phyloP scores from a whole-genome alignment of 2,888 invertebrate genomes.

The Elegia similella region DNA sequence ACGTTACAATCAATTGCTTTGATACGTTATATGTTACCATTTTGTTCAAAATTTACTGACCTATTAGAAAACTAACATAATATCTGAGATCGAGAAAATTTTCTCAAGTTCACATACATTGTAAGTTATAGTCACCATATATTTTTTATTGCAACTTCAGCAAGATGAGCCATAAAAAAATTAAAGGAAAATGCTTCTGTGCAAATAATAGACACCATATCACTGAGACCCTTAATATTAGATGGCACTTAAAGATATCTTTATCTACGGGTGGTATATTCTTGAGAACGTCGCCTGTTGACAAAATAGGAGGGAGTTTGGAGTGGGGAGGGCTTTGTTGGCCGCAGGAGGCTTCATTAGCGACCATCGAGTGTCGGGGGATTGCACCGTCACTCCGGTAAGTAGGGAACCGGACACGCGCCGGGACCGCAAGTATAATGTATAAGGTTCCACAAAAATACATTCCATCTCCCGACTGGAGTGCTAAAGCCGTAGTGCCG shows the following conservation, averaged over 20 bases:
- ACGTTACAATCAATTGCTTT: too few relatives aligned
- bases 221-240: constrained; percentile 23
- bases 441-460: constrained; percentile 26
- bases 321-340: constrained; percentile 41
- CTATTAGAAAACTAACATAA: too few relatives aligned
- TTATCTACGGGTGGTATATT: constrained; percentile 30
- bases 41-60: too few relatives aligned
- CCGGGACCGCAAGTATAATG: constrained; percentile 23
- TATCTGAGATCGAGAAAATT: too few relatives aligned
- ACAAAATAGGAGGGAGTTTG: constrained; percentile 33
- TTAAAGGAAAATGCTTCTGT: constrained; percentile 1
- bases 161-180: background rate
- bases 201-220: constrained; percentile 19
- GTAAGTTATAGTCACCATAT: background rate
- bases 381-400: constrained; percentile 50
- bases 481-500: constrained; percentile 5
- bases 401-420: constrained; percentile 28
- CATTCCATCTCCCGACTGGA: constrained; percentile 9
- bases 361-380: constrained; percentile 46
- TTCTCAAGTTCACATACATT: background rate
- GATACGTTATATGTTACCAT: too few relatives aligned
- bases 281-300: constrained; percentile 39
- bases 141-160: background rate
- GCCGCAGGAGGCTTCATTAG: constrained; percentile 68
- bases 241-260: constrained; percentile 25